A percentile compares a stretch with the other conserved stretches of the same genome.
phyloP scores from a whole-genome alignment of 2,113 vertebrate genomes.

The Peromyscus leucopus region DNA sequence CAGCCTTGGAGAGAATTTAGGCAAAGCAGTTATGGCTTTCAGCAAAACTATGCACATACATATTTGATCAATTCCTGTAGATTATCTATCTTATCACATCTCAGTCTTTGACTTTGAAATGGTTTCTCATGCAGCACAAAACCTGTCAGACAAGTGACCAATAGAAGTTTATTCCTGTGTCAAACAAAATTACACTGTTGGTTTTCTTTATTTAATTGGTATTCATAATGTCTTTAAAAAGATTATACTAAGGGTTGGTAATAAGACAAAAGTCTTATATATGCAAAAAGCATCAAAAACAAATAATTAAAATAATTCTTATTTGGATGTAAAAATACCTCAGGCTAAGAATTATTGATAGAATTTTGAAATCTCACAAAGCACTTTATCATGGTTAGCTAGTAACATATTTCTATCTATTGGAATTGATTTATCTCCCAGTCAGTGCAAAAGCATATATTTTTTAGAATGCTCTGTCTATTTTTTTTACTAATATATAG shows the following conservation, averaged over 20 bases:
- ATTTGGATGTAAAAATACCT: background rate
- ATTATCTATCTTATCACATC: background rate
- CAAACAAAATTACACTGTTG: background rate
- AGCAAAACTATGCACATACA: background rate
- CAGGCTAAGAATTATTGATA: background rate
- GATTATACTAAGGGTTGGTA: background rate
- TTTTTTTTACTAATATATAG: background rate
- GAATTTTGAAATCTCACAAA: conserved; percentile 8
- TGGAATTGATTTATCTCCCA: background rate
- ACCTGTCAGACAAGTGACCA: background rate
- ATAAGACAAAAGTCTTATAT: background rate
- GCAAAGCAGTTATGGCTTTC: background rate
- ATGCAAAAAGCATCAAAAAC: background rate
- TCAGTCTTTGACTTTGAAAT: background rate
- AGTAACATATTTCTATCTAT: background rate
- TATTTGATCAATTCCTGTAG: background rate
- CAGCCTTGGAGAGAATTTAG: background rate
- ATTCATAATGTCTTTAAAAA: conserved; percentile 13
- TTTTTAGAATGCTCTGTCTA: background rate
- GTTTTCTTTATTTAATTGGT: background rate
- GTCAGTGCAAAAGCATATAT: background rate
- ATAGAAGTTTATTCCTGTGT: background rate
- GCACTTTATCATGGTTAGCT: background rate
- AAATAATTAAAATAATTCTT: background rate
- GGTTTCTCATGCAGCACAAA: background rate